These are phyloP conservation scores for Nemotelus nigrinus DNA, from an alignment of 2,888 invertebrate genomes.

Conservation along the genomic window DNA sequence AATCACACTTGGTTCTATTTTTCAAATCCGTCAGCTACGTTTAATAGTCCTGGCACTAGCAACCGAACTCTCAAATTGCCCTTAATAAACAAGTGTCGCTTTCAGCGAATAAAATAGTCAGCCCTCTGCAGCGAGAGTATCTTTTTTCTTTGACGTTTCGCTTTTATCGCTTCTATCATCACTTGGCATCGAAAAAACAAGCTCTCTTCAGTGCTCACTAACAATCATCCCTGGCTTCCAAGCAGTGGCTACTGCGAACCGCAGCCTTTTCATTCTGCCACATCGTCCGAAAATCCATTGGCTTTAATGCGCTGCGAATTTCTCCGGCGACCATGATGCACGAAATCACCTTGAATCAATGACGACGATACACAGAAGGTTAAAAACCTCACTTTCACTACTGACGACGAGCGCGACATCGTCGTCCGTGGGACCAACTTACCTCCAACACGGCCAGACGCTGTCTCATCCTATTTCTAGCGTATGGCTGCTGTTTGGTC, in stretches of 20 bases:
- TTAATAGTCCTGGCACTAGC: no score
- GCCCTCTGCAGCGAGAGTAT: no score
- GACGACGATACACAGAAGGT: slow-evolving; percentile 54
- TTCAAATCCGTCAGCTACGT: no score
- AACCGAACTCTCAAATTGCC: no score
- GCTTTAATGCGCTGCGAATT: slow-evolving; percentile 20
- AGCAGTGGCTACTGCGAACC: no score
- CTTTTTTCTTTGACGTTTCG: neutral
- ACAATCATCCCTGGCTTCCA: neutral
- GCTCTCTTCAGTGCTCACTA: neutral
- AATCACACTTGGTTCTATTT: no score
- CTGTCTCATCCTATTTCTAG: slow-evolving; percentile 9
- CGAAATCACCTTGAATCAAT: slow-evolving; percentile 53
- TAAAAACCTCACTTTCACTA: slow-evolving; percentile 54
- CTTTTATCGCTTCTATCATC: neutral
- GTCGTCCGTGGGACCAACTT: no score
- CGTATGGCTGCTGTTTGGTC: slow-evolving; percentile 12
- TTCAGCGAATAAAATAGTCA: no score
- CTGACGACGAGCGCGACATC: slow-evolving; percentile 24
- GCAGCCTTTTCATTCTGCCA: no score
- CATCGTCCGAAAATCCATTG: no score
- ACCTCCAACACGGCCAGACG: slow-evolving; percentile 3
- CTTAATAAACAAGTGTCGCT: no score
- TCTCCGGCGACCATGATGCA: slow-evolving; percentile 41
- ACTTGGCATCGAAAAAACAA: neutral